Percentiles rank a stretch among this genome's conserved stretches.
Evolutionary conservation across 2,888 invertebrate species (phyloP).

Genomic region (Ormia ochracea): DNA sequence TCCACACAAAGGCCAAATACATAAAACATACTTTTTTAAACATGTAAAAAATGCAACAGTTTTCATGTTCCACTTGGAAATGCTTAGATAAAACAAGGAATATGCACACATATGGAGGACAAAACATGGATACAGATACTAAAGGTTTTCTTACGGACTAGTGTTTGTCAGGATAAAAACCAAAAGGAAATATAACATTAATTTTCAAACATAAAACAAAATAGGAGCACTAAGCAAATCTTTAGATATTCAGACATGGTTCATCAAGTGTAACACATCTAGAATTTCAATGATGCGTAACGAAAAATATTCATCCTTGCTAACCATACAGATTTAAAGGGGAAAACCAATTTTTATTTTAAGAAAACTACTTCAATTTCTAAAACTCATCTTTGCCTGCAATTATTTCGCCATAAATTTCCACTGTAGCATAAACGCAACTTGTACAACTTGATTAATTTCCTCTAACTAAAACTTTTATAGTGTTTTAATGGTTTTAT

Average conservation of each 20-base stretch:
- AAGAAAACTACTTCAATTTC: constrained; percentile 28
- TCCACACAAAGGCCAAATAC: too few relatives aligned
- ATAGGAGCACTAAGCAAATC: background rate
- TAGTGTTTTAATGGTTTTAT: constrained; percentile 51
- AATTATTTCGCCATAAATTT: constrained; percentile 26
- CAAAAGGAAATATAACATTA: constrained; percentile 18
- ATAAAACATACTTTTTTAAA: background rate
- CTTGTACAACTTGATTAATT: background rate
- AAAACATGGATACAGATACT: background rate
- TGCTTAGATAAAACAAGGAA: constrained; percentile 26
- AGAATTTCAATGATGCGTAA: constrained; percentile 44
- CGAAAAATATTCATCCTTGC: background rate
- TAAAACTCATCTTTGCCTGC: constrained; percentile 28
- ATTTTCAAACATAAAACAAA: constrained; percentile 10
- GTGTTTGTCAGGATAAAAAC: background rate
- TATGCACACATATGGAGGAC: background rate
- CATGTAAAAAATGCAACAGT: constrained; percentile 57
- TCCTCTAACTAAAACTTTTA: constrained; percentile 32
- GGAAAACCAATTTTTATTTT: constrained; percentile 34
- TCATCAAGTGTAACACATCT: constrained; percentile 20
- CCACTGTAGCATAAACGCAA: background rate
- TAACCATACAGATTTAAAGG: background rate
- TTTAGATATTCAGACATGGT: constrained; percentile 25
- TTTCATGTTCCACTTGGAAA: constrained; percentile 27
- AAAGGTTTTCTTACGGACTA: background rate